Conservation (phyloP, 2,113 vertebrate genomes). For the Crocuta crocuta region DNA sequence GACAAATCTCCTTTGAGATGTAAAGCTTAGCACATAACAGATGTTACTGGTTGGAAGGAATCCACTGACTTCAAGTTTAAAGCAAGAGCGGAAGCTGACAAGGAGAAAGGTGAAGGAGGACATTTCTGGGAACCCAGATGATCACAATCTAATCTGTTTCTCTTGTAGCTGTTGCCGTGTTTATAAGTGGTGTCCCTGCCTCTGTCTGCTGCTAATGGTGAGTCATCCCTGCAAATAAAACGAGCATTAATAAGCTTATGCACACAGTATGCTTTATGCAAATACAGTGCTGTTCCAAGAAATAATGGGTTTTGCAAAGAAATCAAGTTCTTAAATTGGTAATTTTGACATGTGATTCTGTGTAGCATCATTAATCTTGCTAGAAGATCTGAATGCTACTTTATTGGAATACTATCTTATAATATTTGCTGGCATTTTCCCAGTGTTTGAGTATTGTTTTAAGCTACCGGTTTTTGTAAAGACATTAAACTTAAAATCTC, state of each 20-base stretch:
- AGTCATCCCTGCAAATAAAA: slow-evolving; percentile 30
- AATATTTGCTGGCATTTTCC: neutral
- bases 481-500: neutral
- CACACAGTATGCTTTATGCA: neutral
- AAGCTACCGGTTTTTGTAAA: slow-evolving; percentile 21
- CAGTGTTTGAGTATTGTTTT: neutral
- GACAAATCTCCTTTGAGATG: neutral
- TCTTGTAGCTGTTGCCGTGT: neutral
- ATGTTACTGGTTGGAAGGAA: neutral
- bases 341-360: neutral
- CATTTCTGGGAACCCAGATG: neutral
- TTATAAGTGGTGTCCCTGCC: neutral
- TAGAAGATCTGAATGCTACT: neutral
- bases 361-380: neutral
- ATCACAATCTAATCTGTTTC: neutral
- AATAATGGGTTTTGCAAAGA: slow-evolving; percentile 44
- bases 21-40: neutral
- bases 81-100: neutral
- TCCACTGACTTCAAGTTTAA: neutral
- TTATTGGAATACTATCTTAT: neutral
- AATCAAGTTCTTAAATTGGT: slow-evolving; percentile 8
- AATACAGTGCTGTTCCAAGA: neutral
- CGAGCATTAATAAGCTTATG: neutral
- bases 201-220: neutral
- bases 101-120: neutral